Evolutionary conservation across 1,140 invertebrate species (phyloP).

Genomic region (Agrypnia vestita): DNA sequence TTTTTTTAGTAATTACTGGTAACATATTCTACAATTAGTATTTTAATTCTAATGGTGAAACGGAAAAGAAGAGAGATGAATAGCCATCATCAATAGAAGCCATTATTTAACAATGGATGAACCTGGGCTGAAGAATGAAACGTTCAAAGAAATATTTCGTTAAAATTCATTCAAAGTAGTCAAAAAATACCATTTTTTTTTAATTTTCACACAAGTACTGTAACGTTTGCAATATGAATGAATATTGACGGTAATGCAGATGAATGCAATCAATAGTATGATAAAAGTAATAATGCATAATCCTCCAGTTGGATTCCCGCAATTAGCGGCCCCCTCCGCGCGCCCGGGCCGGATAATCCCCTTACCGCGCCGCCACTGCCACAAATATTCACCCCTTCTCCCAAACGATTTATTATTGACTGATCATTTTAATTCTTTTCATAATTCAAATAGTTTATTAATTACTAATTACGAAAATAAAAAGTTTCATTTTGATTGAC

Average conservation of each 20-base stretch:
- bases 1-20: too few species aligned
- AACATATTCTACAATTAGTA: not conserved
- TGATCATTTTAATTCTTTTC: not conserved
- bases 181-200: too few species aligned
- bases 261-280: not conserved
- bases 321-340: conserved; percentile 46
- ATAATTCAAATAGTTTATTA: too few species aligned
- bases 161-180: too few species aligned
- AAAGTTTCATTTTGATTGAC: too few species aligned
- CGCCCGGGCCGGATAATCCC: not conserved
- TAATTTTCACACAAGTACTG: too few species aligned
- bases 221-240: too few species aligned
- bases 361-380: not conserved
- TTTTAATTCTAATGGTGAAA: not conserved
- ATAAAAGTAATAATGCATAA: conserved; percentile 49
- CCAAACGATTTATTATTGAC: not conserved
- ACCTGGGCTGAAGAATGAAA: too few species aligned
- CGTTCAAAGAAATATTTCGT: too few species aligned
- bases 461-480: too few species aligned
- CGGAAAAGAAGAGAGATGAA: not conserved
- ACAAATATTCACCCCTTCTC: not conserved
- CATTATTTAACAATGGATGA: too few species aligned
- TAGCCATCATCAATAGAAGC: too few species aligned
- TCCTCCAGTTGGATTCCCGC: conserved; percentile 42
- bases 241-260: not conserved